phyloP scores from a whole-genome alignment of 1,140 invertebrate species.

The Frieseomelitta varia region DNA sequence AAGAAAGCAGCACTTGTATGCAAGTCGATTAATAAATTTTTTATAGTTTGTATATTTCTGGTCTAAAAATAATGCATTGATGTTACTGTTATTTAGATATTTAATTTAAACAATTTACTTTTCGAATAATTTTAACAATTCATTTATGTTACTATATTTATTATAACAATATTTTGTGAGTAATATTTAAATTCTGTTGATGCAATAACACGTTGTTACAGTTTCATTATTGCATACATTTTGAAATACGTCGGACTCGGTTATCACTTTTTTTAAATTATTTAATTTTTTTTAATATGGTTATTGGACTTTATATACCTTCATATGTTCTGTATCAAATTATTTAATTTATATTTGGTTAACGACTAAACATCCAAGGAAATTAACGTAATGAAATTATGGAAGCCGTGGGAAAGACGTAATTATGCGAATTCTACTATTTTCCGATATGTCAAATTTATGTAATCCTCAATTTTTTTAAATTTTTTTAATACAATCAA shows the following conservation, averaged over 20 bases:
- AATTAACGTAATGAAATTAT: constrained; percentile 47
- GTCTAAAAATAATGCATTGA: background rate
- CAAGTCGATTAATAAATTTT: background rate
- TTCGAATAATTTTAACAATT: background rate
- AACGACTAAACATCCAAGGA: constrained; percentile 14
- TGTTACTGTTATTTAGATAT: background rate
- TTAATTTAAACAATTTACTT: background rate
- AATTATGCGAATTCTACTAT: constrained; percentile 28
- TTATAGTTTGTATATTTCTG: background rate
- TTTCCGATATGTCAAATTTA: constrained; percentile 10
- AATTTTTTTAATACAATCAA: background rate
- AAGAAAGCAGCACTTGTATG: background rate
- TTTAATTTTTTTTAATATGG: background rate
- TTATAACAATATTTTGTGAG: background rate
- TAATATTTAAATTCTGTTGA: too few relatives aligned
- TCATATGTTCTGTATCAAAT: background rate
- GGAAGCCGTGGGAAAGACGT: constrained; percentile 24
- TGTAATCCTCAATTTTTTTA: background rate
- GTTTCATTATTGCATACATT: too few relatives aligned
- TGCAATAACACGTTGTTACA: too few relatives aligned
- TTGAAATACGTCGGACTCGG: background rate
- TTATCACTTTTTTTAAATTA: background rate
- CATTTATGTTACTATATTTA: background rate
- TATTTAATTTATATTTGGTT: background rate
- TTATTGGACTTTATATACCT: background rate